These are phyloP conservation scores for Listronotus oregonensis DNA, from an alignment of 1,140 invertebrate species.

Conservation along the genomic window DNA sequence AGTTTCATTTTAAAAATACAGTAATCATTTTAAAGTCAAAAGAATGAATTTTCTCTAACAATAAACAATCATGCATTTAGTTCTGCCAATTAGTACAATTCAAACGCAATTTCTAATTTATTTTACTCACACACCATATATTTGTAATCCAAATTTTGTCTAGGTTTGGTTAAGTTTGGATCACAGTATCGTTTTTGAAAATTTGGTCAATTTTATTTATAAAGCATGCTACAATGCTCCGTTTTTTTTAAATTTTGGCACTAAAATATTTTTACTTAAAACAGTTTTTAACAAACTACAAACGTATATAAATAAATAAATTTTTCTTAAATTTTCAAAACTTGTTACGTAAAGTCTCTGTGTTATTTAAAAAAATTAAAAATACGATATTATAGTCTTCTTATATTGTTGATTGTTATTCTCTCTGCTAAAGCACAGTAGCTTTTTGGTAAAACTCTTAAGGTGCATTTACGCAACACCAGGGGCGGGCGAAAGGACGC, in stretches of 20 bases:
- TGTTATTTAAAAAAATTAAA: conserved; percentile 50
- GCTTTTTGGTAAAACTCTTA: conserved; percentile 4
- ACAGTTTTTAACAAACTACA: conserved; percentile 2
- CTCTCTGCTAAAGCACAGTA: conserved; percentile 27
- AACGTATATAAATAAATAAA: conserved; percentile 11
- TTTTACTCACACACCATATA: conserved; percentile 11
- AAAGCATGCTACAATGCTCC: conserved; percentile 50
- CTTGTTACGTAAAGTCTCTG: conserved; percentile 47
- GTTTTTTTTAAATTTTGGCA: conserved; percentile 30
- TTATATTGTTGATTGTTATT: conserved; percentile 2
- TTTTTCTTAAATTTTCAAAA: conserved; percentile 3
- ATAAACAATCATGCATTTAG: conserved; percentile 49
- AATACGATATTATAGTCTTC: neutral
- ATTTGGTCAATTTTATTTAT: conserved; percentile 22
- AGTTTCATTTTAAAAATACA: conserved; percentile 42
- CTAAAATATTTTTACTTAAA: conserved; percentile 12
- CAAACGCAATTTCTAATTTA: conserved; percentile 17
- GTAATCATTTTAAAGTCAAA: conserved; percentile 53
- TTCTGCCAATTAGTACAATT: conserved; percentile 42
- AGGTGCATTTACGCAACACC: too few species aligned
- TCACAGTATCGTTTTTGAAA: conserved; percentile 15
- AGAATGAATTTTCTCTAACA: conserved; percentile 45
- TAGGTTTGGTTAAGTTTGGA: conserved; percentile 9
- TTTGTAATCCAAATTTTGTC: conserved; percentile 16
- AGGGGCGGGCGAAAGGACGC: too few species aligned